Evolutionary conservation across 2,888 invertebrate species (phyloP).

Genomic region (Leucophenga maculata): DNA sequence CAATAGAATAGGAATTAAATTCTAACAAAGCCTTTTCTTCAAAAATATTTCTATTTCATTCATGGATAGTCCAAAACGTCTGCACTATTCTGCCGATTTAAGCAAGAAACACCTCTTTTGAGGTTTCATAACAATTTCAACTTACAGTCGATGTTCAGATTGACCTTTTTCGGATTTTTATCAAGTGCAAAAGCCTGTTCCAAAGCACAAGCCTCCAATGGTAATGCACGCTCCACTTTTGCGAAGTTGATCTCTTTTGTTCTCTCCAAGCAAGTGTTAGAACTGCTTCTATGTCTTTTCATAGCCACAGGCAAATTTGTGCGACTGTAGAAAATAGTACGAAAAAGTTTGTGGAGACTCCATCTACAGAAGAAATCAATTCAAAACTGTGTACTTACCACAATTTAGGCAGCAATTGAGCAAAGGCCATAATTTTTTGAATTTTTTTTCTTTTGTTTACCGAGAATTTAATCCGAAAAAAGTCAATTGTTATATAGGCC

Average conservation of each 20-base stretch:
- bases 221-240: not conserved
- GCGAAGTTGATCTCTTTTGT: not conserved
- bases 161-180: constrained; percentile 32
- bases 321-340: not conserved
- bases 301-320: not conserved
- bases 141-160: constrained; percentile 38
- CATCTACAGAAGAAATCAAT: not conserved
- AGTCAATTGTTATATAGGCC: no score
- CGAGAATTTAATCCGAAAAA: no score
- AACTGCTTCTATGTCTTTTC: not conserved
- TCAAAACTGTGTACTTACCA: not conserved
- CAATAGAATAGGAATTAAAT: no score
- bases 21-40: no score
- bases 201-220: not conserved
- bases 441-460: not conserved
- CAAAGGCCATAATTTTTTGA: not conserved
- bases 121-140: not conserved
- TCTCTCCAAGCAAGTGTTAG: not conserved
- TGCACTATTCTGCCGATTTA: no score
- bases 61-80: no score
- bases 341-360: not conserved
- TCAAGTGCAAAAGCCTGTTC: constrained; percentile 14
- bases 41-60: no score
- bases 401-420: not conserved
- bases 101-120: not conserved